phyloP scores from a whole-genome alignment of 2,888 invertebrate species.

The Melinaea marsaeus region DNA sequence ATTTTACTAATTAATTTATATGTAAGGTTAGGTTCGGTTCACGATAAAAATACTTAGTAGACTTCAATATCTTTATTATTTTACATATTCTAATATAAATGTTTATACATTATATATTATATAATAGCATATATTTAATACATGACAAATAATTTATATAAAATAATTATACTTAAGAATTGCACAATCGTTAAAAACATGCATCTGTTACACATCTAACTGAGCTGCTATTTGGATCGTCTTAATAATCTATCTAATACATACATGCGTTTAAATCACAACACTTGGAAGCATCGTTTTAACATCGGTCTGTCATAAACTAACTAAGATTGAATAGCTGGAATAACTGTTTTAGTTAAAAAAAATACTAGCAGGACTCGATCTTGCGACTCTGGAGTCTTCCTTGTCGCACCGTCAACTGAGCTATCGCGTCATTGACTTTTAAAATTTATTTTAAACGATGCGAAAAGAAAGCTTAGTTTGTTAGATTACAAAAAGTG shows the following conservation, averaged over 20 bases:
- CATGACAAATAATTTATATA: neutral
- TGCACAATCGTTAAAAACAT: neutral
- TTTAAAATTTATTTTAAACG: too few species aligned
- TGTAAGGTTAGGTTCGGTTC: neutral
- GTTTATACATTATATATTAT: neutral
- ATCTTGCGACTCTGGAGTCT: too few species aligned
- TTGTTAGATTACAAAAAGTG: too few species aligned
- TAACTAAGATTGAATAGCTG: neutral
- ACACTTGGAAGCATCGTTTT: conserved; percentile 19
- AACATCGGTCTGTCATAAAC: neutral
- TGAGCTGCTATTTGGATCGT: conserved; percentile 17
- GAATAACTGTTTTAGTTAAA: neutral
- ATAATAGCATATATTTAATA: neutral
- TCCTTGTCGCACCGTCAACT: too few species aligned
- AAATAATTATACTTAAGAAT: neutral
- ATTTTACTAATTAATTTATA: conserved; percentile 17
- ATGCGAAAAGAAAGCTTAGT: too few species aligned
- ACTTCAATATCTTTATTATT: conserved; percentile 42
- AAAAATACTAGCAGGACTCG: neutral
- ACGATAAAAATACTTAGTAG: conserved; percentile 38
- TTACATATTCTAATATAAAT: conserved; percentile 24
- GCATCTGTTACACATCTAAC: neutral
- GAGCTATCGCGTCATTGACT: too few species aligned
- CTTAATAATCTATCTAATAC: conserved; percentile 18
- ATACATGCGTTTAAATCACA: conserved; percentile 29